Evolutionary conservation across 2,113 vertebrate species (phyloP), one percentile per base, ranked within the genome.

Genomic region (Gymnarchus niloticus): DNA sequence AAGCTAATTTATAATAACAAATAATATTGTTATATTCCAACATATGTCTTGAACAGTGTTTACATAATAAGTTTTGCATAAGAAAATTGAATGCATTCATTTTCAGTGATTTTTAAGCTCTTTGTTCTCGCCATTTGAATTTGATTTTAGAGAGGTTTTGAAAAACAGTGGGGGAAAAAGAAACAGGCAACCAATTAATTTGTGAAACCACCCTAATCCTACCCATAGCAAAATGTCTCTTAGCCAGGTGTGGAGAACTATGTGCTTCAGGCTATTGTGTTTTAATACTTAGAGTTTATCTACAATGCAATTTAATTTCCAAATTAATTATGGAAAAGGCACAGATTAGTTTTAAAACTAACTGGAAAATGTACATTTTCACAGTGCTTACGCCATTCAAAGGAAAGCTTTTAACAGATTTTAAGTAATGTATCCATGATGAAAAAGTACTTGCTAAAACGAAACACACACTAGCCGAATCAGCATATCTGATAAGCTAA

Each of bases 291-390:
- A 51, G 59, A 85, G 46, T 78, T 48, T 48, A 78, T 46, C 46
- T 78, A 78, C 76, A 48, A 78, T 78, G 37, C 76, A 48, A 48
- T 85, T 76, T 19, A 46, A 33, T 59, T 80, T 85, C 76, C 44
- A 85, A 85, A 77, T 85, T 56, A 85, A 78, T 78, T 76, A 77
- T 56, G 69, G 12, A 77, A 77, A 57, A 12, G 46, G 6, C 21
- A 77, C 33, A 73, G 33, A 73, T 73, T 52, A 33, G 69, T 28
- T 37, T 85, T 85, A 52, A 57, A 85, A 85, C 41, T 80, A 7
- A 81, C 37, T 56, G 19, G 37, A 77, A 86, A 84, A 54, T 85
- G 48, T 81, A 84, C 83, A 73, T 28, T 44, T 69, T n/a, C 77
- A 77, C 51, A 77, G 23, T 51, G 61, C 23, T 85, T 25, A 85